A percentile compares a stretch with the other conserved stretches of the same genome.
phyloP scores from a whole-genome alignment of 2,113 vertebrate genomes.

The Saguinus imperator region DNA sequence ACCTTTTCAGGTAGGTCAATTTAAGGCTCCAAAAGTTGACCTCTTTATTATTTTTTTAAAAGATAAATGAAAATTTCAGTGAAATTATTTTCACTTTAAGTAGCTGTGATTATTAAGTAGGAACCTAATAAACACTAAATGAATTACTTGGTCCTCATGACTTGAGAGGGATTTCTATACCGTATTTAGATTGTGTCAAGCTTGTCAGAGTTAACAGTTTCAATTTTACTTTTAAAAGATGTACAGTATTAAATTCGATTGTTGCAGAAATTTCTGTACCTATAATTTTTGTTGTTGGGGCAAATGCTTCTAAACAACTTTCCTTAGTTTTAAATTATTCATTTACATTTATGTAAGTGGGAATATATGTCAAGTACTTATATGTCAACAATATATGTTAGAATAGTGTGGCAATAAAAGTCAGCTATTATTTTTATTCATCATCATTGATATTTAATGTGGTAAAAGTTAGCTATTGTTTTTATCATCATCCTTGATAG shows the following conservation, averaged over 20 bases:
- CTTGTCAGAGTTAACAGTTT: not conserved
- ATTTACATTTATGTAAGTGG: not conserved
- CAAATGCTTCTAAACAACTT: not conserved
- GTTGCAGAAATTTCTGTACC: not conserved
- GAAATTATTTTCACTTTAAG: constrained; percentile 50
- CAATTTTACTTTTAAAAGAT: not conserved
- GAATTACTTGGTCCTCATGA: constrained; percentile 25
- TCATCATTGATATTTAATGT: not conserved
- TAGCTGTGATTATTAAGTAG: constrained; percentile 53
- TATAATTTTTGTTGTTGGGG: not conserved
- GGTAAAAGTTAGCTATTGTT: not conserved
- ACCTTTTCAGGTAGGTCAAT: constrained; percentile 81
- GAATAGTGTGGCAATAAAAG: not conserved
- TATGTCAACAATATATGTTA: not conserved
- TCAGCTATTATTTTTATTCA: not conserved
- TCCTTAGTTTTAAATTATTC: constrained; percentile 18
- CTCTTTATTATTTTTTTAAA: constrained; percentile 36
- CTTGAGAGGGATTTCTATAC: not conserved
- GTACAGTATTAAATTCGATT: not conserved
- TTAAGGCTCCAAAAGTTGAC: constrained; percentile 75
- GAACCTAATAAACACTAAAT: constrained; percentile 43
- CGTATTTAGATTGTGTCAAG: not conserved
- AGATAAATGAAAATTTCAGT: constrained; percentile 48
- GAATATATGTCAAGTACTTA: not conserved
- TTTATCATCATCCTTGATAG: not conserved